Conservation (phyloP, 2,797 vertebrate species). For the Pogonophryne albipinna region DNA sequence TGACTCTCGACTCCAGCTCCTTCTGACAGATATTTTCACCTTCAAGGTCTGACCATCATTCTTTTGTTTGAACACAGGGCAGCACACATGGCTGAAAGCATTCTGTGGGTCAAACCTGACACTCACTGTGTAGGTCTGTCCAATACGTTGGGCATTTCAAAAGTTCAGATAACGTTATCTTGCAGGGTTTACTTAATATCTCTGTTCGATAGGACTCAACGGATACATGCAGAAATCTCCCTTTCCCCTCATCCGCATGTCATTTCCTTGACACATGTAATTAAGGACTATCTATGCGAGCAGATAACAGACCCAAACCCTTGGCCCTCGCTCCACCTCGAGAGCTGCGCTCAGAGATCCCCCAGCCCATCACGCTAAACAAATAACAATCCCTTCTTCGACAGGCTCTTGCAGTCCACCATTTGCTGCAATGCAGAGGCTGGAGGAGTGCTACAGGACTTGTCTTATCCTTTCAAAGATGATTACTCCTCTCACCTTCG, state of each 20-base stretch:
- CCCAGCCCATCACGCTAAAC: conserved; percentile 55
- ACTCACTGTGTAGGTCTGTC: not conserved
- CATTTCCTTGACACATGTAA: conserved; percentile 74
- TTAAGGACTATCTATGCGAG: conserved; percentile 73
- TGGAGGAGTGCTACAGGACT: conserved; percentile 47
- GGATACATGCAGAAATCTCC: conserved; percentile 55
- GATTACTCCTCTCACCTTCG: conserved; percentile 62
- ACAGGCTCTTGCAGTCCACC: conserved; percentile 58
- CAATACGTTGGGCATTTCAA: conserved; percentile 26
- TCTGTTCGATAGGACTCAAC: conserved; percentile 60
- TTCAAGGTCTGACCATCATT: conserved; percentile 58
- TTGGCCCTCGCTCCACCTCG: conserved; percentile 55
- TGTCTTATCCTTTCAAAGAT: conserved; percentile 64
- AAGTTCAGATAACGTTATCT: conserved; percentile 54
- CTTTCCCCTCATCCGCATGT: conserved; percentile 45
- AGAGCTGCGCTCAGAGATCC: conserved; percentile 50
- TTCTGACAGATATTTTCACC: conserved; percentile 72
- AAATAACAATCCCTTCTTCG: conserved; percentile 69
- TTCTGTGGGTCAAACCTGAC: conserved; percentile 5
- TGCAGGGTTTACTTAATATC: conserved; percentile 52
- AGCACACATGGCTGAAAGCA: conserved; percentile 15
- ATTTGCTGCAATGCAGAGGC: conserved; percentile 82
- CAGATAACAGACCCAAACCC: conserved; percentile 67
- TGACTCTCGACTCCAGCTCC: conserved; percentile 74
- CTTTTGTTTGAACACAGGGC: conserved; percentile 63